Evolutionary conservation across 1,140 invertebrate genomes (phyloP).

Genomic region (Lucilia sericata): DNA sequence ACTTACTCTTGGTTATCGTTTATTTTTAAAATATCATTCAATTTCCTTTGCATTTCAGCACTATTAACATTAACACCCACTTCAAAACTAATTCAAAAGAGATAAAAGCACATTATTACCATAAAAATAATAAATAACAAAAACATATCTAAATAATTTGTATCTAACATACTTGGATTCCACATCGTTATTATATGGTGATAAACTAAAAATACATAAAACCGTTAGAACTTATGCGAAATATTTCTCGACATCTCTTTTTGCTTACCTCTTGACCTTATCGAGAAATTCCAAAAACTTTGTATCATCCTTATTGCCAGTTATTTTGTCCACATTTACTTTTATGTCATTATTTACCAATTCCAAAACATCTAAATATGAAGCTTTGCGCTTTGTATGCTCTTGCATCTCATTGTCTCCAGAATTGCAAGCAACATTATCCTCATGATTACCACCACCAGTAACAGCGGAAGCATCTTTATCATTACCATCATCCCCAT

Average conservation of each 20-base stretch:
- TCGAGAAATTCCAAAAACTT: conserved; percentile 63
- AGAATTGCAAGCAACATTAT: not conserved
- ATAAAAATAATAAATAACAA: conserved; percentile 36
- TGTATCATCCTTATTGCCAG: conserved; percentile 61
- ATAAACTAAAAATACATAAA: conserved; percentile 55
- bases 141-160: not conserved
- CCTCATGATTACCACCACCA: not conserved
- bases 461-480: too few species aligned
- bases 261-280: conserved; percentile 60
- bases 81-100: conserved; percentile 55
- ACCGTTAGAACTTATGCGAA: not conserved
- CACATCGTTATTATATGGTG: conserved; percentile 60
- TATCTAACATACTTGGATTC: conserved; percentile 58
- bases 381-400: not conserved
- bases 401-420: not conserved
- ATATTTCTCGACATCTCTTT: not conserved
- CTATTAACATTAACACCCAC: conserved; percentile 55
- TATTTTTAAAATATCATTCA: conserved; percentile 60
- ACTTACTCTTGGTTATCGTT: conserved; percentile 39
- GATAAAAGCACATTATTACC: not conserved
- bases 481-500: not conserved
- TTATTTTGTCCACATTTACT: conserved; percentile 56
- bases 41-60: conserved; percentile 63
- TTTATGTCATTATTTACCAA: conserved; percentile 59
- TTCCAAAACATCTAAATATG: conserved; percentile 57